These are phyloP conservation scores for Prochilodus magdalenae DNA, from an alignment of 2,113 vertebrate species.

Conservation along the genomic window DNA sequence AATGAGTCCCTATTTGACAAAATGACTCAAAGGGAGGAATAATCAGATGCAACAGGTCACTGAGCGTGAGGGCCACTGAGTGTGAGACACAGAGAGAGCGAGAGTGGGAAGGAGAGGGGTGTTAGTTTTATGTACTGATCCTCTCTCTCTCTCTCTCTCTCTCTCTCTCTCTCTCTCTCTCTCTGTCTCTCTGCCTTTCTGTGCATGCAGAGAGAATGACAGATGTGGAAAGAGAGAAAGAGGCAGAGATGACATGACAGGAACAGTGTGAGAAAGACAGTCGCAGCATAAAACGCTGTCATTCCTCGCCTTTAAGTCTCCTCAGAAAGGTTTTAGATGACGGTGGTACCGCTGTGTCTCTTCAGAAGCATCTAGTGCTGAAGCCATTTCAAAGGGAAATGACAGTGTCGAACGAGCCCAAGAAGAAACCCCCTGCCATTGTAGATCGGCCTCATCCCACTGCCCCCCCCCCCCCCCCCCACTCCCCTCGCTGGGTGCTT, in stretches of 20 bases:
- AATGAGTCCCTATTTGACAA: constrained; percentile 48
- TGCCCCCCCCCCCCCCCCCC: not conserved
- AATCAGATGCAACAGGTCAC: constrained; percentile 42
- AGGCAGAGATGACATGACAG: constrained; percentile 20
- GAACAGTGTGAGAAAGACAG: constrained; percentile 12
- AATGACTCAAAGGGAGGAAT: constrained; percentile 39
- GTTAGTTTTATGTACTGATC: not conserved
- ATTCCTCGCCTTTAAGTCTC: not conserved
- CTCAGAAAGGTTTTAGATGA: not conserved
- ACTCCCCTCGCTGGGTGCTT: not conserved
- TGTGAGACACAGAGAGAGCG: not conserved
- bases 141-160: not conserved
- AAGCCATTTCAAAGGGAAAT: constrained; percentile 13
- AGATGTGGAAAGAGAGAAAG: constrained; percentile 15
- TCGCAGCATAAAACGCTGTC: not conserved
- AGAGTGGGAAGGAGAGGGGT: constrained; percentile 8
- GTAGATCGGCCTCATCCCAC: not conserved
- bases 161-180: not conserved
- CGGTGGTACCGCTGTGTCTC: not conserved
- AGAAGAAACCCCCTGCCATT: constrained; percentile 8
- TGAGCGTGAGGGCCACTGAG: not conserved
- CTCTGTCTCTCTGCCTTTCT: not conserved
- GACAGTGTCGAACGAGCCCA: not conserved
- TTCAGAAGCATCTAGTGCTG: constrained; percentile 4
- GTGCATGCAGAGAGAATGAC: constrained; percentile 12